Percentiles rank a stretch among this genome's conserved stretches.
These are phyloP conservation scores for Engraulis encrasicolus DNA, from an alignment of 2,113 vertebrate genomes.

Conservation along the genomic window DNA sequence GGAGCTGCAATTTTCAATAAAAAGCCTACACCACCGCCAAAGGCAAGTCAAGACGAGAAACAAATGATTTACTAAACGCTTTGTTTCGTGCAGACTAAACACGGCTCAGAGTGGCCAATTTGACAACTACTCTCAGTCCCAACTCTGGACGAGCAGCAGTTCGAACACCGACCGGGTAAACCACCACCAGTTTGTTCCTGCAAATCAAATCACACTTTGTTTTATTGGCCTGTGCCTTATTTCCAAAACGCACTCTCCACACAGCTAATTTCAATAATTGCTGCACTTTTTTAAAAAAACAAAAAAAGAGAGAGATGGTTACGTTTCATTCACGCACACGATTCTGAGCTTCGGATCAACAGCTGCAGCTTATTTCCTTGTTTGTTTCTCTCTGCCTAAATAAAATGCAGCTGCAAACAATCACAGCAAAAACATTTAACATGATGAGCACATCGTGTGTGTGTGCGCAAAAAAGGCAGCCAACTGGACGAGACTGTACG, in stretches of 20 bases:
- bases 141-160: background rate
- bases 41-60: background rate
- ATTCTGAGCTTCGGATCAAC: background rate
- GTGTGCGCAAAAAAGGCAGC: background rate
- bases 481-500: background rate
- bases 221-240: slow-evolving; percentile 5
- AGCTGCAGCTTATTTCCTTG: slow-evolving; percentile 23
- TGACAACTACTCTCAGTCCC: background rate
- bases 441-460: background rate
- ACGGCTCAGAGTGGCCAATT: background rate
- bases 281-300: too few relatives aligned
- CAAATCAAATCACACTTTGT: slow-evolving; percentile 3
- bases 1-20: background rate
- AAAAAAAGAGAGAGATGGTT: background rate
- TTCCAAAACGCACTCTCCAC: background rate
- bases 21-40: background rate
- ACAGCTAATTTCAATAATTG: slow-evolving; percentile 14
- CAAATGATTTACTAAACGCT: background rate
- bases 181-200: background rate
- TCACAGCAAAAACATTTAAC: slow-evolving; percentile 4
- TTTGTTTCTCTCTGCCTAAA: slow-evolving; percentile 5
- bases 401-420: slow-evolving; percentile 25
- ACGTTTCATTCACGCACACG: background rate
- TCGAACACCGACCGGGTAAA: background rate
- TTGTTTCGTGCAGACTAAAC: background rate